Evolutionary conservation across 2,113 vertebrate species (phyloP), one percentile per base, ranked within the genome.

Genomic region (Candoia aspera): DNA sequence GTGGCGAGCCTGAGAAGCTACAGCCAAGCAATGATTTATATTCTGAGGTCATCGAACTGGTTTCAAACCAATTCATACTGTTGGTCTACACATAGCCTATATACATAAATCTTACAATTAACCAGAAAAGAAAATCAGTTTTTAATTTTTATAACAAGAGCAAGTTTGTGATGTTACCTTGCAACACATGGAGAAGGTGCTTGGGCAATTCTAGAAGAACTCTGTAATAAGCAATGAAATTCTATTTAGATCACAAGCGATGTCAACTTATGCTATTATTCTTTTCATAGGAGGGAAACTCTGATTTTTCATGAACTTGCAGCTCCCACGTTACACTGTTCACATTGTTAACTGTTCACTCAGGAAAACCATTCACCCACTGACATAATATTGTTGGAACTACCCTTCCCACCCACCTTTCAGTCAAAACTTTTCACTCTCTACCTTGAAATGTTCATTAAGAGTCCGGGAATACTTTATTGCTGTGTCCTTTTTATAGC

Each of bases 381-480:
- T 79, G 58, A 12, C 37, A 23, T 58, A 19, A 29, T 24, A 11
- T n/a, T 33, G 29, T 21, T 84, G 49, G 87, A 89, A 29, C 23
- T 13, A 8, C 6, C 11, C 29, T 53, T 90, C 64, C 9, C 33
- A 5, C 37, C 10, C 33, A 37, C 17, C 49, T 53, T 19, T 6
- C 57, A 83, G 17, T 15, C 3, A n/a, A 46, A 29, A n/a, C 23
- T 23, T 53, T 92, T 37, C 13, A 24, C 15, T 55, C 68, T 93
- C 96, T 97, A 99, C 99, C 97, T 97, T 98, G 97, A 99, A 99
- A 96, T 99, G 98, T 85, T 99, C 98, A 0, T 96, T 97, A 68
- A 99, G 98, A 2, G 98, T 98, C 92, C 98, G 98, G 84, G 98
- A 99, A 97, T 99, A 99, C 97, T 98, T 98, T 58, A 98, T 94